Evolutionary conservation across 1,140 invertebrate genomes (phyloP), one percentile per base, ranked within the genome.

Genomic region (Drosophila nasuta): DNA sequence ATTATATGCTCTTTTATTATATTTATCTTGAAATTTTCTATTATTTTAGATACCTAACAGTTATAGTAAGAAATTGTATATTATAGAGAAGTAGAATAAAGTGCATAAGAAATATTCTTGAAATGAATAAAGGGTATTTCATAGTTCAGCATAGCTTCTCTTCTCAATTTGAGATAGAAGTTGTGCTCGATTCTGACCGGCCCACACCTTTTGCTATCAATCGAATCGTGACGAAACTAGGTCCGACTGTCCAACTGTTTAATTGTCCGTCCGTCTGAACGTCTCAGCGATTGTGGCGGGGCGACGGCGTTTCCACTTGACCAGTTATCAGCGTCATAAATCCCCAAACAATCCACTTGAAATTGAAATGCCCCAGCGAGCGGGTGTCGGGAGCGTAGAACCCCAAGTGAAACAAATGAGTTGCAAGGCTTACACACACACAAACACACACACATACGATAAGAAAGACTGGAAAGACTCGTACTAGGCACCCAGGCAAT

Each of bases 291-390:
- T 56, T 56, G 20, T 60, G 17, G 25, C 52, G 59, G 49, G 20
- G 60, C 52, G 63, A 54, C 33, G 62, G 73, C 63, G 46, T 62
- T 59, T 76, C 64, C 78, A 89, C 85, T 89, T 89, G 86, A 90
- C 81, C 85, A 85, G 81, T 67, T 89, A 89, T 89, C 85, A 72
- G 81, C 71, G 68, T 70, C 86, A 89, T 89, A 89, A 89, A 85
- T 89, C 85, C 85, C 78, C 83, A 81, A 85, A 81, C 81, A 85
- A 85, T 89, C 78, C 78, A 89, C 86, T 89, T 66, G 75, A 81
- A 72, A 74, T 66, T 75, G 78, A 75, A 81, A 89, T 69, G 54
- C 76, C 66, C 66, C 65, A 69, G 66, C 66, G 67, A 64, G 51
- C 35, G 49, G 52, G 49, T 51, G 41, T 66, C 60, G 56, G 45